Percentiles rank a stretch among this genome's conserved stretches.
phyloP scores from a whole-genome alignment of 2,888 invertebrate species.

The Cordylochernes scorpioides region DNA sequence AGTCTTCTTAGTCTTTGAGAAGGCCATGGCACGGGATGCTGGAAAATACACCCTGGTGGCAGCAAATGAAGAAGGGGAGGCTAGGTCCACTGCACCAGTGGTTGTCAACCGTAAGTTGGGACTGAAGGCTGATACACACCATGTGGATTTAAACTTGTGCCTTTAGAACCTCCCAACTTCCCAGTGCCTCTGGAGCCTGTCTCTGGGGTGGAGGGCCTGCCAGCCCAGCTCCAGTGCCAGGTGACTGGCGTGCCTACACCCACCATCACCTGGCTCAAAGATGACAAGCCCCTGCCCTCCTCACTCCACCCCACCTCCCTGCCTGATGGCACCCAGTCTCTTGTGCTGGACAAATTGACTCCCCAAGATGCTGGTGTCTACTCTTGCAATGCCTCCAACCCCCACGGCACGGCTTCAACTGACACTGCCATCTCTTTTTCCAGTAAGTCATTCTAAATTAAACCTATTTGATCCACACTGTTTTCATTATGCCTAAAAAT shows the following conservation, averaged over 20 bases:
- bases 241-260: constrained; percentile 13
- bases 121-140: neutral
- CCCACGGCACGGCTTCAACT: too few species aligned
- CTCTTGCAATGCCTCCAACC: too few species aligned
- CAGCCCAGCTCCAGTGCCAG: constrained; percentile 25
- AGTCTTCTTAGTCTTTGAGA: constrained; percentile 31
- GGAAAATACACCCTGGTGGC: constrained; percentile 47
- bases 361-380: constrained; percentile 61
- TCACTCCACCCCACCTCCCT: too few species aligned
- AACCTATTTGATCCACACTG: too few species aligned
- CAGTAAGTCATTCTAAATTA: too few species aligned
- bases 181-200: constrained; percentile 17
- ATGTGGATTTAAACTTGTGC: neutral
- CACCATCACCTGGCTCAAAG: constrained; percentile 15
- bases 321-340: constrained; percentile 45
- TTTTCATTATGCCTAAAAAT: too few species aligned
- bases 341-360: constrained; percentile 29
- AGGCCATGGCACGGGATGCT: constrained; percentile 40
- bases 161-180: constrained; percentile 6
- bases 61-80: constrained; percentile 40
- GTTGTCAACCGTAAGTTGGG: constrained; percentile 9
- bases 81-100: constrained; percentile 10
- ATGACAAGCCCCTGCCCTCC: too few species aligned
- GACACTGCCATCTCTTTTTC: too few species aligned
- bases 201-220: constrained; percentile 45